Percentiles rank a stretch among this genome's conserved stretches.
phyloP scores from a whole-genome alignment of 2,888 invertebrate species.

The Tenodera sinensis region DNA sequence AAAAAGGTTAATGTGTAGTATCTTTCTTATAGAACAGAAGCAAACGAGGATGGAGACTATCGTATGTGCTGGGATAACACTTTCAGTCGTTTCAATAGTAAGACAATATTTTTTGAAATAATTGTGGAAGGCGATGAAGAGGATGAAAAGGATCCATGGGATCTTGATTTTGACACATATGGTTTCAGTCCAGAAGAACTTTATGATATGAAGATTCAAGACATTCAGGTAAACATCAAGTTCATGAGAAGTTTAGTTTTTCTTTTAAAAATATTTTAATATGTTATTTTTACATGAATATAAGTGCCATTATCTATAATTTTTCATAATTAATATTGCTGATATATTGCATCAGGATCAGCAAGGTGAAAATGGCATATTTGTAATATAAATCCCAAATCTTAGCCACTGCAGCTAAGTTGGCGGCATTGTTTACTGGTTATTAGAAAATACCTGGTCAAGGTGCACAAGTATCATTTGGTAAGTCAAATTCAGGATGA shows the following conservation, averaged over 20 bases:
- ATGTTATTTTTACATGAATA: too few relatives aligned
- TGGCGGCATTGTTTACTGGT: too few relatives aligned
- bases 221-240: slow-evolving; percentile 42
- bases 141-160: slow-evolving; percentile 44
- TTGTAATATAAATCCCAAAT: too few relatives aligned
- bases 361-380: too few relatives aligned
- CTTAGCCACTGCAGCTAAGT: too few relatives aligned
- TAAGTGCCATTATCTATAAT: too few relatives aligned
- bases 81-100: slow-evolving; percentile 75
- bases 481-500: too few relatives aligned
- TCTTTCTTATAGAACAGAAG: slow-evolving; percentile 48
- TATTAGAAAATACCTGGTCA: too few relatives aligned
- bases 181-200: slow-evolving; percentile 51
- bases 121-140: slow-evolving; percentile 60
- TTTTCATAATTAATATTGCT: too few relatives aligned
- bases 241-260: neutral
- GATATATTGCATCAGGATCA: too few relatives aligned
- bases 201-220: slow-evolving; percentile 52
- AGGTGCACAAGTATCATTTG: too few relatives aligned
- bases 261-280: too few relatives aligned
- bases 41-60: slow-evolving; percentile 66
- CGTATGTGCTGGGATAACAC: slow-evolving; percentile 85
- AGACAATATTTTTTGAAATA: slow-evolving; percentile 80
- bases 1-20: neutral
- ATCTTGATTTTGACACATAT: slow-evolving; percentile 36